Base-by-base conservation (phyloP, 2,797 vertebrate genomes). In the Crocodylus rhombifer region DNA sequence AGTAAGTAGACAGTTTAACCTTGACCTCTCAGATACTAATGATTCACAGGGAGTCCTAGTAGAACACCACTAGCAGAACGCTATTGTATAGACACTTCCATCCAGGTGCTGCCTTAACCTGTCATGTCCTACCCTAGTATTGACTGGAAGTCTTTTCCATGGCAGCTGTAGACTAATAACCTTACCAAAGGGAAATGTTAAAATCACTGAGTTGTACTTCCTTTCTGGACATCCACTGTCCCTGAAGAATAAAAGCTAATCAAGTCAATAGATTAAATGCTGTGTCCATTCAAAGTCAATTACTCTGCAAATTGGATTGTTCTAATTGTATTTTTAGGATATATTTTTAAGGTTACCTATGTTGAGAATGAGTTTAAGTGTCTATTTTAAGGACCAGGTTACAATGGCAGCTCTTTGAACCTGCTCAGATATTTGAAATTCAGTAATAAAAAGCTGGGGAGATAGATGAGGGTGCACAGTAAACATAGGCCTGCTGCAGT, bases 71-170 rank as follows among this genome's bases (percentile, higher is more conserved):
- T 79, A 11, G 42, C 42, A 51, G 42, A 11, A 21, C 74, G 2
- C 7, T 42, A 18, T 26, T 62, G 13, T 80, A 82, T 30, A 89
- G 65, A 14, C 17, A 11, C 23, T 88, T 21, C 18, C 0, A 0
- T 82, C 33, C 80, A 71, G 86, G 0, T 58, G 56, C 26, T 65
- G 65, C 33, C 4, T 3, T 74, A 67, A 2, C n/a, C 23, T 56
- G 2, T 30, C 6, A 3, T 77, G 15, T 73, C 67, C 60, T 23
- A 56, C 60, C 5, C 2, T 18, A 55, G 16, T 25, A 17, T 4
- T 76, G 25, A 2, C 7, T 9, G 80, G 10, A 25, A 84, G 33
- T 6, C 33, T 71, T 14, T 36, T 42, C 13, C 67, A 71, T 13
- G 36, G 67, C 42, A 7, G 21, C 20, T 71, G 42, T 42, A 71